Percentiles rank a stretch among this genome's conserved stretches.
Evolutionary conservation across 2,888 invertebrate genomes (phyloP).

Genomic region (Physocephala rufipes): DNA sequence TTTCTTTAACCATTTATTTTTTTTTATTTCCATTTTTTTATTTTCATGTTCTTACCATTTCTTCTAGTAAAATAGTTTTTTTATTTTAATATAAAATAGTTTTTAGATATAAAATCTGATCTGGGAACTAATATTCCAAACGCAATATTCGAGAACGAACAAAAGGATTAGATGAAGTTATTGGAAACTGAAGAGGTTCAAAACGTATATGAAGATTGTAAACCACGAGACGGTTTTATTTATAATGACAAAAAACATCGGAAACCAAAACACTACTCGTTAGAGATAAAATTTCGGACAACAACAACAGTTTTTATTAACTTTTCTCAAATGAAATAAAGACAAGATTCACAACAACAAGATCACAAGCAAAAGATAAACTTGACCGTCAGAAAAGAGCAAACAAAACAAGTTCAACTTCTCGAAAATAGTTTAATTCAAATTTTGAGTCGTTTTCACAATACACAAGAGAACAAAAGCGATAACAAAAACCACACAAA

Average conservation of each 20-base stretch:
- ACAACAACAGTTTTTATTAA: neutral
- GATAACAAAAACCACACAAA: neutral
- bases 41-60: neutral
- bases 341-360: constrained; percentile 17
- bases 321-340: neutral
- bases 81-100: no score
- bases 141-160: neutral
- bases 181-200: constrained; percentile 59
- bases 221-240: constrained; percentile 61
- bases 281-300: neutral
- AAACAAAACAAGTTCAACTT: neutral
- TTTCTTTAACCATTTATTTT: neutral
- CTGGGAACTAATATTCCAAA: no score
- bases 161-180: constrained; percentile 27
- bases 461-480: neutral
- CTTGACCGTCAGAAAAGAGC: no score
- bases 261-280: neutral
- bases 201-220: constrained; percentile 65
- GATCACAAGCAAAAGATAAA: neutral
- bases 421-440: neutral
- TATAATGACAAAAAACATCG: constrained; percentile 51
- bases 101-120: no score
- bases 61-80: no score
- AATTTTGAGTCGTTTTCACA: neutral
- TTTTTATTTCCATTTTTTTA: neutral